A percentile compares a stretch with the other conserved stretches of the same genome.
phyloP scores from a whole-genome alignment of 2,797 vertebrate genomes.

The Leptatherina wallacei region DNA sequence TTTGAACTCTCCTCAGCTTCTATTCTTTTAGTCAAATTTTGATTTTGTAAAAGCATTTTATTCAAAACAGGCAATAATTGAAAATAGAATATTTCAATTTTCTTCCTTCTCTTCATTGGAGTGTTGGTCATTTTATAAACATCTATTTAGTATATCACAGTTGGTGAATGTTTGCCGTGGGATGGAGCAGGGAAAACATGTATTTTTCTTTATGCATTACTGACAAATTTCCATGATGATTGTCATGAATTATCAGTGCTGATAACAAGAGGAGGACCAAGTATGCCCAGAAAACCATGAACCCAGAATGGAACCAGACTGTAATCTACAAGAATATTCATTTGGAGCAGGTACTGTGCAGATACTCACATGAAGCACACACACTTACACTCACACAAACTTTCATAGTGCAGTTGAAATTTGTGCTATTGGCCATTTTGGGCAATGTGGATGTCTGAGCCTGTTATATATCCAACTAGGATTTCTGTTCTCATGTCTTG shows the following conservation, averaged over 20 bases:
- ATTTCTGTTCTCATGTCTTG: slow-evolving; percentile 30
- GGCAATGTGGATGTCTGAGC: slow-evolving; percentile 27
- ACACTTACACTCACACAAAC: slow-evolving; percentile 15
- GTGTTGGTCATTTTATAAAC: slow-evolving; percentile 39
- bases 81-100: slow-evolving; percentile 21
- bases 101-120: slow-evolving; percentile 32
- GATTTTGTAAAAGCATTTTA: slow-evolving; percentile 41
- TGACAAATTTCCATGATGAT: slow-evolving; percentile 41
- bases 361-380: slow-evolving; percentile 8
- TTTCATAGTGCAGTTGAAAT: slow-evolving; percentile 12
- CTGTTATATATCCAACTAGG: slow-evolving; percentile 24
- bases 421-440: slow-evolving; percentile 26
- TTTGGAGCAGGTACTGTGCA: slow-evolving; percentile 89
- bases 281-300: slow-evolving; percentile 94
- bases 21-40: slow-evolving; percentile 35
- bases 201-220: slow-evolving; percentile 14
- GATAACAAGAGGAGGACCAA: slow-evolving; percentile 97
- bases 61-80: slow-evolving; percentile 25
- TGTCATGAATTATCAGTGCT: slow-evolving; percentile 84
- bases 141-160: slow-evolving; percentile 48
- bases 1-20: slow-evolving; percentile 41
- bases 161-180: slow-evolving; percentile 50
- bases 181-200: neutral
- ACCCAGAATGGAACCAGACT: slow-evolving; percentile 99
- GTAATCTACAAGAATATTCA: slow-evolving; percentile 99